phyloP scores from a whole-genome alignment of 2,113 vertebrate genomes.

The Clinocottus analis region DNA sequence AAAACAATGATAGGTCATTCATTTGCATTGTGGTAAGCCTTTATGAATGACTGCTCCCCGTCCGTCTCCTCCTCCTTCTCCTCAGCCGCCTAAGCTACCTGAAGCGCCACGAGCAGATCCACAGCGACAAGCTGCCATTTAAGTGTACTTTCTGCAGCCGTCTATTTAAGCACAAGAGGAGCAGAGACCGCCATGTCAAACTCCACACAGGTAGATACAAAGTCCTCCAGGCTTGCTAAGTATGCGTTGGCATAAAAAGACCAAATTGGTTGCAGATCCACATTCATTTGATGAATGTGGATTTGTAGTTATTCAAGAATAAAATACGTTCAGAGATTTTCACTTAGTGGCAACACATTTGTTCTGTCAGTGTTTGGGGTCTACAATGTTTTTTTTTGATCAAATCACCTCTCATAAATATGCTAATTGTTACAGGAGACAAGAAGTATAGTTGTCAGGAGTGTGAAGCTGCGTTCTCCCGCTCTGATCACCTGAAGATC shows the following conservation, averaged over 20 bases:
- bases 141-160: conserved; percentile 99
- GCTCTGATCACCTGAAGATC: conserved; percentile 99
- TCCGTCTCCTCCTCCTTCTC: background rate
- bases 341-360: background rate
- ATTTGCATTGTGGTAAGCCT: background rate
- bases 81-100: conserved; percentile 94
- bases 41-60: background rate
- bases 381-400: background rate
- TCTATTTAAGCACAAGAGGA: conserved; percentile 98
- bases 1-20: background rate
- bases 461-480: conserved; percentile 97
- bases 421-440: conserved; percentile 73
- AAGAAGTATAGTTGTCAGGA: conserved; percentile 99
- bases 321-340: background rate
- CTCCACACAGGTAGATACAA: conserved; percentile 90
- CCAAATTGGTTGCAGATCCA: background rate
- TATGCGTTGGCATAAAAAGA: background rate
- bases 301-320: background rate
- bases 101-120: conserved; percentile 99
- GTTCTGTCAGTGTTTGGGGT: background rate
- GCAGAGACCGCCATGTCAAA: conserved; percentile 97
- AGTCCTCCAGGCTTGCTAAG: background rate
- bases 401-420: conserved; percentile 2
- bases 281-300: background rate
- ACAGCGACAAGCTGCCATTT: conserved; percentile 99